These are phyloP conservation scores for Trachemys scripta DNA, from an alignment of 2,113 vertebrate species.

Conservation along the genomic window DNA sequence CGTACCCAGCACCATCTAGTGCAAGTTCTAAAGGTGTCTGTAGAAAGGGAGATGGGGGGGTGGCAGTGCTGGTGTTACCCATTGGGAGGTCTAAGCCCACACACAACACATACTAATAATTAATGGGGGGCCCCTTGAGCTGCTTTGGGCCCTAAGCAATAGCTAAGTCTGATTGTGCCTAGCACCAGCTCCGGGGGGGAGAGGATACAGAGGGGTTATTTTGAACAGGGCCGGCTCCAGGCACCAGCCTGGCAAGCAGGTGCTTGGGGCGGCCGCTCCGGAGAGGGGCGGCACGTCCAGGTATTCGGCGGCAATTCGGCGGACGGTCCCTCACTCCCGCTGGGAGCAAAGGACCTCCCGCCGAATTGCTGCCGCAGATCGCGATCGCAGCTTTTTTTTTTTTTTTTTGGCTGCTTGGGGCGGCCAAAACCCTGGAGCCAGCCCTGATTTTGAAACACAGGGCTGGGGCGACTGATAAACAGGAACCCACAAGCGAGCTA, in stretches of 20 bases:
- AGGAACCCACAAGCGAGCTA: not conserved
- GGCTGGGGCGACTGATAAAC: not conserved
- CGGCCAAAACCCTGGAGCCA: no score
- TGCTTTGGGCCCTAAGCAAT: not conserved
- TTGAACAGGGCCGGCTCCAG: not conserved
- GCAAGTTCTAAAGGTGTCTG: rapidly evolving
- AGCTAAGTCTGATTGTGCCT: not conserved
- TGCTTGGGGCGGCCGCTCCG: no score
- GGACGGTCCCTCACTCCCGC: no score
- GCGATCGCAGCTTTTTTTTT: no score
- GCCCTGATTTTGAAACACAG: not conserved
- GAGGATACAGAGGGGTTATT: not conserved
- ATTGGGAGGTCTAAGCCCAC: not conserved
- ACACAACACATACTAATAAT: not conserved
- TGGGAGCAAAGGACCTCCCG: no score
- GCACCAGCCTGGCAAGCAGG: no score
- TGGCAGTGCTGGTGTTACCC: not conserved
- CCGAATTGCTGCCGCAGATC: no score
- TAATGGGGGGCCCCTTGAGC: not conserved
- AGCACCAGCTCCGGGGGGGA: no score
- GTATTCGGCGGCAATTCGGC: no score
- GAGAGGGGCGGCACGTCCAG: no score
- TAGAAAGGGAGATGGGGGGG: not conserved
- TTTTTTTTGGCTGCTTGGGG: no score
- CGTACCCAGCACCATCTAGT: not conserved